A percentile compares a stretch with the other conserved stretches of the same genome.
Evolutionary conservation across 1,140 invertebrate species (phyloP).

Genomic region (Teleogryllus occipitalis): DNA sequence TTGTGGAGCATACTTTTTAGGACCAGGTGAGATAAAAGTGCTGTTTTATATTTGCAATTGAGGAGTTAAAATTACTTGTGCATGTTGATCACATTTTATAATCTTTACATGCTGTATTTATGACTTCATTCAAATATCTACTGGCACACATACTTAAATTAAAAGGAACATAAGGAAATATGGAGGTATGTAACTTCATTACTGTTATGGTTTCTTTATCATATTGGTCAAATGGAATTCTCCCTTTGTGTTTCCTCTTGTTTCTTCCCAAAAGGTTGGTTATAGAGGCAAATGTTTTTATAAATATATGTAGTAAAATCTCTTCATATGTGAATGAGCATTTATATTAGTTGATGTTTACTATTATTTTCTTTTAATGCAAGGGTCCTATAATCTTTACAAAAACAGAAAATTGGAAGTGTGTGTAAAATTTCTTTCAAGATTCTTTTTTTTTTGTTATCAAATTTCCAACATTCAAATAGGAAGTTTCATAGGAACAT

Average conservation of each 20-base stretch:
- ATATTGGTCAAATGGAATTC: not conserved
- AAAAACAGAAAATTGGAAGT: not conserved
- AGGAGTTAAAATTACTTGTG: not conserved
- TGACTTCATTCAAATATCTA: not conserved
- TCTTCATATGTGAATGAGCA: too few relatives aligned
- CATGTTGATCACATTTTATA: not conserved
- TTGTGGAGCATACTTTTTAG: not conserved
- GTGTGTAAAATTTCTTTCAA: too few relatives aligned
- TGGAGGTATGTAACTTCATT: not conserved
- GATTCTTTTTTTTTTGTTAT: too few relatives aligned
- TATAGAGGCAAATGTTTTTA: not conserved
- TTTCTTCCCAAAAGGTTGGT: not conserved
- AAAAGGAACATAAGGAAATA: slow-evolving; percentile 1
- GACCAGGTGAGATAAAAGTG: not conserved
- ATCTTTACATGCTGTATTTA: not conserved
- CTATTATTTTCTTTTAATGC: not conserved
- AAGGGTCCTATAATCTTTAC: not conserved
- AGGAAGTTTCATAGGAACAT: too few relatives aligned
- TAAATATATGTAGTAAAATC: not conserved
- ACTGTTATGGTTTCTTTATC: not conserved
- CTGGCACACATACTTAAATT: not conserved
- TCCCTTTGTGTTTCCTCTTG: not conserved
- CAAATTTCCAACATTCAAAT: too few relatives aligned
- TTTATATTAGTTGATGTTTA: not conserved
- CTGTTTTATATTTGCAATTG: not conserved